Base-by-base conservation (phyloP, 2,113 vertebrate genomes). In the Chaetodon trifascialis region DNA sequence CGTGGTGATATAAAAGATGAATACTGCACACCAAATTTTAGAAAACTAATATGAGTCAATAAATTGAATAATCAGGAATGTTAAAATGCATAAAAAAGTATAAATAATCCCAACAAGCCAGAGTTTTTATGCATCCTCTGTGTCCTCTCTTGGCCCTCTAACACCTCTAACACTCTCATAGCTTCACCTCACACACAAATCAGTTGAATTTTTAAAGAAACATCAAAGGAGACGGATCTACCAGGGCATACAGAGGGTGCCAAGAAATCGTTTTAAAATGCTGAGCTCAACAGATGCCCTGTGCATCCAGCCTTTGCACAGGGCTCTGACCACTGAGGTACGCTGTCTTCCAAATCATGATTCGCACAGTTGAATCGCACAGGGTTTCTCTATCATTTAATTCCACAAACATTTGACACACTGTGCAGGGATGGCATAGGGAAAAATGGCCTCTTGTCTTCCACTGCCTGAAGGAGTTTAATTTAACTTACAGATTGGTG, bases 141-240 rank as follows among this genome's bases (percentile, higher is more conserved):
- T 62, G 49, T 87, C 52, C 12, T 58, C 46, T 68, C 19, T 30
- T 64, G 36, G 46, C 36, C 70, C 79, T 77, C 69, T 76, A 76
- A 65, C 55, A 70, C 79, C 62, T 71, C 36, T 49, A 34, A 60
- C 44, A 62, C 73, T 71, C 54, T 56, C 44, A 60, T 14, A 55
- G 63, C 54, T 68, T 79, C 70, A 79, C 73, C 73, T 73, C 77
- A 76, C 46, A 63, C 64, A 72, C 77, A 74, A 88, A 87, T 92
- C 79, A 88, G 79, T 59, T 81, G 70, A 83, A 85, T 86, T 86
- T 86, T 84, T 68, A 84, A 83, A 67, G 85, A 79, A 89, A 87
- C 86, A 84, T 90, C 86, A 90, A 86, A 90, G 79, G 62, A 72
- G 71, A 82, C 17, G 0, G 44, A 60, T 64, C 49, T 73, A 51